phyloP scores from a whole-genome alignment of 2,113 vertebrate species.

The Hippocampus abdominalis region DNA sequence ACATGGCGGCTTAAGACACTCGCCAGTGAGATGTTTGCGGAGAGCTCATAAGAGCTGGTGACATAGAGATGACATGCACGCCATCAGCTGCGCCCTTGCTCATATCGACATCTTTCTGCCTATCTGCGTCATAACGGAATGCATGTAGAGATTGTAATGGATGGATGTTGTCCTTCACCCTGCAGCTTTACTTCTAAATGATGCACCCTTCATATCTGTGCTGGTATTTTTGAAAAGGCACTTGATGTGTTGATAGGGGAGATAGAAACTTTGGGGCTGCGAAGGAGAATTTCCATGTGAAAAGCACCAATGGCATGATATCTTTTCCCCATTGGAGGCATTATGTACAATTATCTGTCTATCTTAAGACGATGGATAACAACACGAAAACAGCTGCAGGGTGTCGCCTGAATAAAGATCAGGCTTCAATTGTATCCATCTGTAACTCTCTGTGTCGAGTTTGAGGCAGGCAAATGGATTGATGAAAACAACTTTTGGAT shows the following conservation, averaged over 20 bases:
- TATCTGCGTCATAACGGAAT: slow-evolving; percentile 44
- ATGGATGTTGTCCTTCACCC: slow-evolving; percentile 39
- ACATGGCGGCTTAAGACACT: slow-evolving; percentile 49
- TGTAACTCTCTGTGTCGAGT: slow-evolving; percentile 59
- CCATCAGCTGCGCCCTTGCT: slow-evolving; percentile 22
- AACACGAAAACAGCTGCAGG: slow-evolving; percentile 44
- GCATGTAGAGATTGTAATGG: slow-evolving; percentile 34
- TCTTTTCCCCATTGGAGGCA: slow-evolving; percentile 14
- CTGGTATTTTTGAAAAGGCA: slow-evolving; percentile 49
- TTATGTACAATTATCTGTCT: slow-evolving; percentile 50
- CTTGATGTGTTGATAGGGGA: slow-evolving; percentile 36
- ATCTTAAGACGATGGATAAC: slow-evolving; percentile 65
- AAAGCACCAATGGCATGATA: neutral
- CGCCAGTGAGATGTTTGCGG: slow-evolving; percentile 37
- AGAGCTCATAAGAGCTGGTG: slow-evolving; percentile 48
- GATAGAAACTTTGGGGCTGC: slow-evolving; percentile 41
- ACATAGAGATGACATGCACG: slow-evolving; percentile 31
- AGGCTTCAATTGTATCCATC: slow-evolving; percentile 49
- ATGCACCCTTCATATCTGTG: slow-evolving; percentile 55
- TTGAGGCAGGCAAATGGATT: slow-evolving; percentile 39
- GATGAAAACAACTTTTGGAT: slow-evolving; percentile 36
- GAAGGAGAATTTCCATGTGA: slow-evolving; percentile 14
- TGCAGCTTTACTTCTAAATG: slow-evolving; percentile 47
- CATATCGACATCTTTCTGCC: slow-evolving; percentile 36
- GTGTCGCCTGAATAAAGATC: slow-evolving; percentile 60